phyloP scores from a whole-genome alignment of 2,888 invertebrate species.

The Lissocephala sabroskyi region DNA sequence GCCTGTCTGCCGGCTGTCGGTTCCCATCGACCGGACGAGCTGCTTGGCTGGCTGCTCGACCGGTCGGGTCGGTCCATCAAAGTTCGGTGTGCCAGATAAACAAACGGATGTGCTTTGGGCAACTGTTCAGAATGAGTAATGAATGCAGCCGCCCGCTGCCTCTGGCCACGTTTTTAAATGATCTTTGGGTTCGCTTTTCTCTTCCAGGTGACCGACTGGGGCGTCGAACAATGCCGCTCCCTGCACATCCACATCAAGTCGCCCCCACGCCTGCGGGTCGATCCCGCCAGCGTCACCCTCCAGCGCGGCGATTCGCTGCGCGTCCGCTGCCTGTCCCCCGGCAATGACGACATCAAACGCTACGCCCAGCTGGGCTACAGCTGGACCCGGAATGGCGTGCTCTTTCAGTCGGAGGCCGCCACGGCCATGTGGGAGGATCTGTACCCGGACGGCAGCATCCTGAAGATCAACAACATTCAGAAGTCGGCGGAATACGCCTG shows the following conservation, averaged over 20 bases:
- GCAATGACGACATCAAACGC: constrained; percentile 75
- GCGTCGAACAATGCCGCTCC: constrained; percentile 78
- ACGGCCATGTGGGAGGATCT: constrained; percentile 89
- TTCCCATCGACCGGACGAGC: too few relatives aligned
- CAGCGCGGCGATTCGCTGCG: constrained; percentile 73
- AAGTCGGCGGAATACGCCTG: constrained; percentile 86
- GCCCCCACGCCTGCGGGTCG: constrained; percentile 78
- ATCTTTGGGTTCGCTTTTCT: too few relatives aligned
- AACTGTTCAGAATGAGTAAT: too few relatives aligned
- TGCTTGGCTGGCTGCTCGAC: background rate
- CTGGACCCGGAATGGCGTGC: constrained; percentile 85
- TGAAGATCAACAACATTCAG: constrained; percentile 85
- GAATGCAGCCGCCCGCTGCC: background rate
- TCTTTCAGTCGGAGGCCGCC: constrained; percentile 82
- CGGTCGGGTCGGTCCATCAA: too few relatives aligned
- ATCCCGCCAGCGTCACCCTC: constrained; percentile 79
- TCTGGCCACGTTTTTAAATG: too few relatives aligned
- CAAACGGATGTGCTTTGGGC: too few relatives aligned
- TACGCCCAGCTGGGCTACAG: constrained; percentile 84
- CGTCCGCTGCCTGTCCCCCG: constrained; percentile 78
- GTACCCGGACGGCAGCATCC: constrained; percentile 86
- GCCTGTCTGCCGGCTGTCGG: background rate
- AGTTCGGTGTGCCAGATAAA: too few relatives aligned
- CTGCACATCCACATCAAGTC: constrained; percentile 76
- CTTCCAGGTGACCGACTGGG: constrained; percentile 77